These are phyloP conservation scores for Gallirallus australis DNA, from an alignment of 2,797 vertebrate species.

Conservation along the genomic window DNA sequence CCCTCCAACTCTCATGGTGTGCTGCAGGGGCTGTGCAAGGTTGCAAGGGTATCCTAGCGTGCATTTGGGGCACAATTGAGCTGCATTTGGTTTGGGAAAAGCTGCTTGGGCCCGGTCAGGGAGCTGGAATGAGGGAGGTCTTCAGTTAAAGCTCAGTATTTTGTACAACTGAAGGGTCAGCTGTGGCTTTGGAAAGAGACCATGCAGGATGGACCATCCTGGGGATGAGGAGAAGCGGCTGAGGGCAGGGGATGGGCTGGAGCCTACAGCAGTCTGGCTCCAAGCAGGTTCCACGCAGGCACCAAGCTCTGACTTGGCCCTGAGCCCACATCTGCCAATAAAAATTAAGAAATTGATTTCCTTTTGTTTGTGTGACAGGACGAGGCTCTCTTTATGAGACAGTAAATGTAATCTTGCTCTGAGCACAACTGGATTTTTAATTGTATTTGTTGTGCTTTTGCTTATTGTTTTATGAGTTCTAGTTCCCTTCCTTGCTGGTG, in stretches of 20 bases:
- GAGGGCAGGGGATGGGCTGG: not conserved
- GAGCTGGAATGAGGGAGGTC: not conserved
- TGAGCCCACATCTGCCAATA: slow-evolving; percentile 75
- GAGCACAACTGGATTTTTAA: slow-evolving; percentile 77
- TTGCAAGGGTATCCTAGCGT: not conserved
- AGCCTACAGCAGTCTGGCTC: not conserved
- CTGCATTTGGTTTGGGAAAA: not conserved
- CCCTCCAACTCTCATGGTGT: fast-evolving
- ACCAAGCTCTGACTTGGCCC: slow-evolving; percentile 50
- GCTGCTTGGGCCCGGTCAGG: not conserved
- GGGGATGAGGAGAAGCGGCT: not conserved
- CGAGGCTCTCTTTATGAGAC: slow-evolving; percentile 75
- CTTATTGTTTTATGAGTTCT: slow-evolving; percentile 77
- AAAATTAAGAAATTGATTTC: slow-evolving; percentile 85
- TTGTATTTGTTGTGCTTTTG: slow-evolving; percentile 77
- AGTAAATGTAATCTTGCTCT: slow-evolving; percentile 77
- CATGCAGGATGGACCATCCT: fast-evolving
- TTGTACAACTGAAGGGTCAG: not conserved
- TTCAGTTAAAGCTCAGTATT: not conserved
- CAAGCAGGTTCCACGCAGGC: not conserved
- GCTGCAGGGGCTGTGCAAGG: not conserved
- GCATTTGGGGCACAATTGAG: not conserved
- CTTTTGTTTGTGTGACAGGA: slow-evolving; percentile 80
- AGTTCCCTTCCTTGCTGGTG: slow-evolving; percentile 64
- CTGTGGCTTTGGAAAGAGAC: not conserved